Base-by-base conservation (phyloP, 1,140 invertebrate species). In the Hestina assimilis region DNA sequence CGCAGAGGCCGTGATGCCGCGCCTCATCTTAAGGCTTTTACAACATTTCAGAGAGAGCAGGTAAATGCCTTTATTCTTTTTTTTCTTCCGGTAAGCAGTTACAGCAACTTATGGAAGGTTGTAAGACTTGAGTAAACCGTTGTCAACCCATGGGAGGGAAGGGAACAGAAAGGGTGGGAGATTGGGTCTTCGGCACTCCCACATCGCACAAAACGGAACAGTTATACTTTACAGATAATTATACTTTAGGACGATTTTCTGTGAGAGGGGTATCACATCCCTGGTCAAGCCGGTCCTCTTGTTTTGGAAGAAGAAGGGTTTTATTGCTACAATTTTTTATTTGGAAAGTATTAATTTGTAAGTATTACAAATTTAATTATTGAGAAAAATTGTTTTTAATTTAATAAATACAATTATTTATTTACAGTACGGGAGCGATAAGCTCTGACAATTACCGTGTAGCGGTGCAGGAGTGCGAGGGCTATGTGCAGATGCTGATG, bases 1-100 rank as follows among this genome's bases (percentile, higher is more conserved):
- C 8, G 96, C 97, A 1, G 95, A 97, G 75, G 94, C 93, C 14
- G 95, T 98, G 91, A 97, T 99, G 95, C 97, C 98, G 14, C 89
- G 96, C 60, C 92, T 99, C 52, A 93, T 99, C 63, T 91, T 98
- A 21, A 90, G 97, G 40, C 90, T 99, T 24, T 91, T 99, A 56
- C 95, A 97, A 78, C 94, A 98, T 89, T 93, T 99, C 59, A 90
- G 98, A 63, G 95, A 96, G 75, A 93, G 95, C 87, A 93, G 92
- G 91, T 92, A 79, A 60, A 58, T 68, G 8, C 11, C 19, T 11
- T 2, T 6, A n/a, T 20, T 5, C 9, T 5, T 4, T 26, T 26
- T 26, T 26, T 26, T 4, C 24, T 26, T 5, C 4, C 4, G 24
- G 9, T 4, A 26, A n/a, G n/a, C n/a, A n/a, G n/a, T n/a, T n/a